These are phyloP conservation scores for Geococcyx californianus DNA, from an alignment of 2,113 vertebrate genomes.

Conservation along the genomic window DNA sequence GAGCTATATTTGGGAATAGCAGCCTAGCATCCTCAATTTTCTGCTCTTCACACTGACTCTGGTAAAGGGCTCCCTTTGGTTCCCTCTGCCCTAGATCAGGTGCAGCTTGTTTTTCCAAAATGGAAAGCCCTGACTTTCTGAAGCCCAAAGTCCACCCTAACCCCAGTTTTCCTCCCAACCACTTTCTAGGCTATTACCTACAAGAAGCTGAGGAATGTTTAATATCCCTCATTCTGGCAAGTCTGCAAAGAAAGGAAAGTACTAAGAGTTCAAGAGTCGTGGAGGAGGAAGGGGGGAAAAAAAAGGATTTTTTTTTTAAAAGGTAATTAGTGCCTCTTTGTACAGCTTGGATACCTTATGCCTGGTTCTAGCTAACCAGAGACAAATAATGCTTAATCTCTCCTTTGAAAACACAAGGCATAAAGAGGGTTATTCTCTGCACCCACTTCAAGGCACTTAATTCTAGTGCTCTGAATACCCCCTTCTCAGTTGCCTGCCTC, in stretches of 20 bases:
- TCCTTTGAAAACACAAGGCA: not conserved
- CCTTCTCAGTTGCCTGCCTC: not conserved
- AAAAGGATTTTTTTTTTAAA: not conserved
- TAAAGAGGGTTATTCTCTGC: not conserved
- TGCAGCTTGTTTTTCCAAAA: not conserved
- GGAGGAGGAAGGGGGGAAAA: not conserved
- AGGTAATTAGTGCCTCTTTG: not conserved
- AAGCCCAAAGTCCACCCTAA: not conserved
- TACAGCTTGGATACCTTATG: not conserved
- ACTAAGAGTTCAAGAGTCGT: not conserved
- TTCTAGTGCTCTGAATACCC: not conserved
- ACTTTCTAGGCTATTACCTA: not conserved
- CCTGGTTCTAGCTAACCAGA: not conserved
- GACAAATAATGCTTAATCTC: not conserved
- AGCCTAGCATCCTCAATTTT: not conserved
- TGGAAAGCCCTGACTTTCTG: not conserved
- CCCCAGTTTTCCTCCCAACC: not conserved
- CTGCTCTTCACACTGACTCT: not conserved
- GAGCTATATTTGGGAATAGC: not conserved
- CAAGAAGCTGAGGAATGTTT: not conserved
- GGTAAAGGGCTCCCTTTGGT: not conserved
- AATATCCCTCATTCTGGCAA: not conserved
- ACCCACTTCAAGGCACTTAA: not conserved
- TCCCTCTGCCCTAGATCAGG: not conserved
- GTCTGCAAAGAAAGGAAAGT: not conserved